phyloP scores from a whole-genome alignment of 2,797 vertebrate genomes.

The Acanthopagrus latus region DNA sequence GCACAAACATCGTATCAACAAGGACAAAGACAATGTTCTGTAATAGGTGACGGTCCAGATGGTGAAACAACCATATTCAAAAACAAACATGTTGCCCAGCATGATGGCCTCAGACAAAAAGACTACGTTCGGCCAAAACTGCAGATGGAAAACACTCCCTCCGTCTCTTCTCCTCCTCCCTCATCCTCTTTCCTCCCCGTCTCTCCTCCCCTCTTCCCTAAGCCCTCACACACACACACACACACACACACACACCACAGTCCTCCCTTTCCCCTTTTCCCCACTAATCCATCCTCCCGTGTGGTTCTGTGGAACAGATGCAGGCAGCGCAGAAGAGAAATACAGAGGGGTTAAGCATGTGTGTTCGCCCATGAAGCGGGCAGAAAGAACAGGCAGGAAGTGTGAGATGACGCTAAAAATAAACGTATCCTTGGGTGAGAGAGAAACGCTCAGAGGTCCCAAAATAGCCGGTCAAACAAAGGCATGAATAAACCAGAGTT shows the following conservation, averaged over 20 bases:
- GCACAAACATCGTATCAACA: conserved; percentile 56
- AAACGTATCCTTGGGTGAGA: conserved; percentile 71
- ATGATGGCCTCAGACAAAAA: conserved; percentile 75
- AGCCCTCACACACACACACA: conserved; percentile 41
- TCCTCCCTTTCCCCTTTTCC: conserved; percentile 58
- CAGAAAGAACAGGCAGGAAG: conserved; percentile 69
- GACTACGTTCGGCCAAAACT: conserved; percentile 72
- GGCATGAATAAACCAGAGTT: conserved; percentile 78
- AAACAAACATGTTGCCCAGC: conserved; percentile 70
- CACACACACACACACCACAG: conserved; percentile 17
- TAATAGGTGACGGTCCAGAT: conserved; percentile 73
- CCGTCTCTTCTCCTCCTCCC: conserved; percentile 67
- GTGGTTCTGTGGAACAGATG: conserved; percentile 71
- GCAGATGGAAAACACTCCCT: conserved; percentile 82
- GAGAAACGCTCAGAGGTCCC: conserved; percentile 75
- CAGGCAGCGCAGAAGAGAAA: conserved; percentile 64
- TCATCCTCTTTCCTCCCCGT: conserved; percentile 60
- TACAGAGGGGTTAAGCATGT: conserved; percentile 65
- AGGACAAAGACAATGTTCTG: conserved; percentile 67
- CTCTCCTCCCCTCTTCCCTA: conserved; percentile 52
- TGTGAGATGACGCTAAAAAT: conserved; percentile 75
- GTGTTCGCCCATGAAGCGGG: conserved; percentile 44
- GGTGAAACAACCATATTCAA: conserved; percentile 68
- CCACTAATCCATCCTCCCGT: conserved; percentile 66
- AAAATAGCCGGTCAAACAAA: conserved; percentile 84